Base-by-base conservation (phyloP, 2,113 vertebrate genomes). In the Epinephelus fuscoguttatus region DNA sequence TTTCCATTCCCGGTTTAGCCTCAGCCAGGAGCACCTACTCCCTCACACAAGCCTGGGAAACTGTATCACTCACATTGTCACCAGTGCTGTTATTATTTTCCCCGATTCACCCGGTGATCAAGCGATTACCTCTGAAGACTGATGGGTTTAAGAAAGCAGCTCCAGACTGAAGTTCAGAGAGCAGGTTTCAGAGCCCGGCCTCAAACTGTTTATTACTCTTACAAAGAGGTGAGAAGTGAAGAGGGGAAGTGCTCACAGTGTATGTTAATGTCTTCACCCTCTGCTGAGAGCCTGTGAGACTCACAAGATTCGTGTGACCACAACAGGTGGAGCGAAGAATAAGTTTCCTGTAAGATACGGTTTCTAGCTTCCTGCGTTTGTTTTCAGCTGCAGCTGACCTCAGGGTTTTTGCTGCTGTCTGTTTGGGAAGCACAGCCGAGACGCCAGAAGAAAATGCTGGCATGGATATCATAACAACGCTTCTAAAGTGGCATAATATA, bases 1-100 rank as follows among this genome's bases (percentile, higher is more conserved):
- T 66, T 93, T 87, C 83, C 88, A 84, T 84, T 91, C 71, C 70
- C 66, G 42, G 1, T 74, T 55, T 76, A 83, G 66, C 61, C 76
- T 50, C 52, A 47, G 55, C 25, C 77, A n/a, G 63, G 8, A 40
- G 33, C 0, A 8, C 15, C 40, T 37, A 1, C 42, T 45, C 42
- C 42, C 74, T 66, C 62, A 10, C 70, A 33, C 60, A 6, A 14
- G 53, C 15, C 73, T 50, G 55, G 71, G 67, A 82, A 69, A 13
- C 50, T 3, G 2, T 1, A 15, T 63, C 67, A 40, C 56, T 55
- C 42, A 33, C 69, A 11, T n/a, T 55, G 69, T 40, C 53, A 33
- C n/a, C 19, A 9, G 50, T 4, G 67, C 19, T 40, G 13, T n/a
- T 50, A 9, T 12, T 68, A 40, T 67, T 74, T 53, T 3, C 45